Evolutionary conservation across 2,113 vertebrate species (phyloP).

Genomic region (Saiga tatarica): DNA sequence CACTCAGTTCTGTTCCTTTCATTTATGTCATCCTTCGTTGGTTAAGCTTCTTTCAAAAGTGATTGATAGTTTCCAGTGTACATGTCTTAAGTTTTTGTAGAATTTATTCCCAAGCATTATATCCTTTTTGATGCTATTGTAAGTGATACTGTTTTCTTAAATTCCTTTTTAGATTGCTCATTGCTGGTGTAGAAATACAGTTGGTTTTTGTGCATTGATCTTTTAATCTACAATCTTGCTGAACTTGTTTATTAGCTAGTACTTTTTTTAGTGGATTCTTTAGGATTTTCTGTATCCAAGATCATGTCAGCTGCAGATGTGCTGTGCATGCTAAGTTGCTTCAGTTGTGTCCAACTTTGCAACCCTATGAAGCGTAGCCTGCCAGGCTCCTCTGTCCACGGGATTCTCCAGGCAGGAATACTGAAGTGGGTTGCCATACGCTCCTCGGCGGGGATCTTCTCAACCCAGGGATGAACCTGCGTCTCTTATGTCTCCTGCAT

Average conservation of each 20-base stretch:
- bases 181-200: background rate
- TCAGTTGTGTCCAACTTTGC: background rate
- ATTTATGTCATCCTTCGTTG: background rate
- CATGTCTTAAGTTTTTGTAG: background rate
- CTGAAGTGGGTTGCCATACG: background rate
- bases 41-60: background rate
- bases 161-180: background rate
- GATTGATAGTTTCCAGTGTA: background rate
- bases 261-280: background rate
- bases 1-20: background rate
- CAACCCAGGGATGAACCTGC: background rate
- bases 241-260: background rate
- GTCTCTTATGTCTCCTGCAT: background rate
- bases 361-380: background rate
- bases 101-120: background rate
- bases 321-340: background rate
- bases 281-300: background rate
- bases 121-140: background rate
- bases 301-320: background rate
- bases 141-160: background rate
- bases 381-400: background rate
- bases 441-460: background rate
- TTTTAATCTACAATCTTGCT: background rate
- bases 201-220: background rate
- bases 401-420: background rate